Percentiles rank a stretch among this genome's conserved stretches.
phyloP scores from a whole-genome alignment of 1,140 invertebrate species.

The Argopecten irradians region DNA sequence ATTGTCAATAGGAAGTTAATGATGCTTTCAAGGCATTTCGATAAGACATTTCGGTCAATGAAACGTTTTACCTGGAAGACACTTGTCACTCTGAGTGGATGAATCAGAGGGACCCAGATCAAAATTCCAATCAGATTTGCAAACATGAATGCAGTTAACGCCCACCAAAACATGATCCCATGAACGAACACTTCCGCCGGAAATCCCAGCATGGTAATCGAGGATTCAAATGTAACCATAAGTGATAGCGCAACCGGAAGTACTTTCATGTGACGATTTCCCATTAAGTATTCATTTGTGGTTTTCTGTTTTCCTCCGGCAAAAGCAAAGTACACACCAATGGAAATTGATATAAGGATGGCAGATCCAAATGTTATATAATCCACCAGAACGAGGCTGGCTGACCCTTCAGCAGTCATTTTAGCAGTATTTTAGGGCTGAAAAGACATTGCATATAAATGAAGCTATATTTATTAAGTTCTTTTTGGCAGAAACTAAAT shows the following conservation, averaged over 20 bases:
- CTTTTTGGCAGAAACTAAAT: no score
- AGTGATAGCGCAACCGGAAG: constrained; percentile 69
- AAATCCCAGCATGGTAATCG: constrained; percentile 77
- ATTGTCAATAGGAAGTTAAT: background rate
- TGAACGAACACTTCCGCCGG: constrained; percentile 64
- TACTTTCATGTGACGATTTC: constrained; percentile 78
- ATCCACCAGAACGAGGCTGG: constrained; percentile 54
- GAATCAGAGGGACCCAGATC: constrained; percentile 56
- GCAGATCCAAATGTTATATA: constrained; percentile 64
- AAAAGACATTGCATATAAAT: no score
- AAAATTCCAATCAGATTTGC: constrained; percentile 30
- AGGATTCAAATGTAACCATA: constrained; percentile 69
- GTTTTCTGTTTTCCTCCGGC: constrained; percentile 92
- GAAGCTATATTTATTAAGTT: no score
- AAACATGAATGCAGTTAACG: constrained; percentile 35
- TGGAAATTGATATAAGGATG: constrained; percentile 79
- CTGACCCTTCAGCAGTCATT: background rate
- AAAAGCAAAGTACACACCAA: constrained; percentile 89
- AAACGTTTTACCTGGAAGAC: constrained; percentile 49
- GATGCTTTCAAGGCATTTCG: background rate
- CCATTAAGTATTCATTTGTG: constrained; percentile 87
- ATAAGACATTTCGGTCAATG: background rate
- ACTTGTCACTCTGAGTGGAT: constrained; percentile 59
- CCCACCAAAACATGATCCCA: constrained; percentile 53
- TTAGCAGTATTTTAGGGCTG: no score